Conservation (phyloP, 2,113 vertebrate genomes). For the Pheucticus melanocephalus region DNA sequence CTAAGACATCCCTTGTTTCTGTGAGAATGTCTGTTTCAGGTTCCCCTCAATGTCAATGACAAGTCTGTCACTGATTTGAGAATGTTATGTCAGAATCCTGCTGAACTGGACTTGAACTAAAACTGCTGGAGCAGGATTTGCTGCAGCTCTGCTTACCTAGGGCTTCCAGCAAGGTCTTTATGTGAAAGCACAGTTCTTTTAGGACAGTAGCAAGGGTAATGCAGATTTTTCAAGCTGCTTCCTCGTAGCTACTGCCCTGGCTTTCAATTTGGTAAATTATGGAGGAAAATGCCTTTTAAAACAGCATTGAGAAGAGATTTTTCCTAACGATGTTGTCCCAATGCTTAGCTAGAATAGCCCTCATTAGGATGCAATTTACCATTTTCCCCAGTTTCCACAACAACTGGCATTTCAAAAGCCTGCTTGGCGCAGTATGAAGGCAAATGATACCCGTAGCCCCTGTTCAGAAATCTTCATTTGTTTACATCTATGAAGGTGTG, state of each 20-base stretch:
- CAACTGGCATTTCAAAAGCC: background rate
- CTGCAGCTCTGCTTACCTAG: background rate
- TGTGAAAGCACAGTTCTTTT: background rate
- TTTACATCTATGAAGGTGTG: constrained; percentile 10
- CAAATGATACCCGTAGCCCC: background rate
- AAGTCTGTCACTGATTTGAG: background rate
- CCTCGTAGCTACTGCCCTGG: background rate
- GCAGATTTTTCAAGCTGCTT: background rate
- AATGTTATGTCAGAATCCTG: background rate
- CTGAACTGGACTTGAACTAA: background rate
- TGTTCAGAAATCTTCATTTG: background rate
- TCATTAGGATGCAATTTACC: background rate
- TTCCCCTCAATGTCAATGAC: background rate
- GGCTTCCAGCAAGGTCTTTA: background rate
- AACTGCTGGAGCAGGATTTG: background rate
- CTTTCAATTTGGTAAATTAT: background rate
- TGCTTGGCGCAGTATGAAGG: background rate
- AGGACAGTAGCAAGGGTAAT: background rate
- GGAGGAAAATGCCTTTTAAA: background rate
- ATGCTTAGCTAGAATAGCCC: background rate
- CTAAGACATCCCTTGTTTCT: background rate
- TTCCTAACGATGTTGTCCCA: background rate
- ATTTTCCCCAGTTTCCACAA: background rate
- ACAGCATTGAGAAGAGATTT: background rate
- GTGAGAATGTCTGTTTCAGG: background rate